phyloP scores from a whole-genome alignment of 2,888 invertebrate genomes.

The Formica aserva region DNA sequence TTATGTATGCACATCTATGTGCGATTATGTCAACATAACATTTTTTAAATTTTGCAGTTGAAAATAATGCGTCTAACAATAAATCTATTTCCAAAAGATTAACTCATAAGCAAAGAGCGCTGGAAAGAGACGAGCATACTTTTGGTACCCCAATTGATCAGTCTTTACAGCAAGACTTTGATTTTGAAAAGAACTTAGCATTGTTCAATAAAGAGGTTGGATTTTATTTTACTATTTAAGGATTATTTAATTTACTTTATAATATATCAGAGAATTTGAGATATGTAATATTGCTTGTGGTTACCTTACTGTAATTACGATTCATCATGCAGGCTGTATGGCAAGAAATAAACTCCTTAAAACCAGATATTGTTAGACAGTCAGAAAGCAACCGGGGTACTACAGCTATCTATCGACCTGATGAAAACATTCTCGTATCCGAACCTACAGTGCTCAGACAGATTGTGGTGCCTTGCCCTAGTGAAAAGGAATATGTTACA shows the following conservation, averaged over 20 bases:
- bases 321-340: slow-evolving; percentile 88
- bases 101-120: slow-evolving; percentile 85
- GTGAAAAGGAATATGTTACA: slow-evolving; percentile 90
- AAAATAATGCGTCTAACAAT: slow-evolving; percentile 80
- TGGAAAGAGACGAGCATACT: slow-evolving; percentile 90
- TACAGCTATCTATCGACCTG: slow-evolving; percentile 90
- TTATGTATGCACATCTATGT: background rate
- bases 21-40: background rate
- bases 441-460: slow-evolving; percentile 89
- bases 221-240: background rate
- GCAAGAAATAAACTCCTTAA: slow-evolving; percentile 90
- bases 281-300: background rate
- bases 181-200: slow-evolving; percentile 97
- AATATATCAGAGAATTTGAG: background rate
- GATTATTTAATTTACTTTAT: background rate
- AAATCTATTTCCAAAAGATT: slow-evolving; percentile 84
- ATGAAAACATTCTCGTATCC: slow-evolving; percentile 93
- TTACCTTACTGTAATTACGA: slow-evolving; percentile 9
- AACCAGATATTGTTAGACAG: slow-evolving; percentile 88
- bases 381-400: slow-evolving; percentile 83
- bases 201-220: slow-evolving; percentile 92
- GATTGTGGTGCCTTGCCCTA: slow-evolving; percentile 90
- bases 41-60: slow-evolving; percentile 60
- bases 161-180: slow-evolving; percentile 92
- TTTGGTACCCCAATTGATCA: slow-evolving; percentile 91